Evolutionary conservation across 2,113 vertebrate genomes (phyloP), one percentile per base, ranked within the genome.

Genomic region (Narcine bancroftii): DNA sequence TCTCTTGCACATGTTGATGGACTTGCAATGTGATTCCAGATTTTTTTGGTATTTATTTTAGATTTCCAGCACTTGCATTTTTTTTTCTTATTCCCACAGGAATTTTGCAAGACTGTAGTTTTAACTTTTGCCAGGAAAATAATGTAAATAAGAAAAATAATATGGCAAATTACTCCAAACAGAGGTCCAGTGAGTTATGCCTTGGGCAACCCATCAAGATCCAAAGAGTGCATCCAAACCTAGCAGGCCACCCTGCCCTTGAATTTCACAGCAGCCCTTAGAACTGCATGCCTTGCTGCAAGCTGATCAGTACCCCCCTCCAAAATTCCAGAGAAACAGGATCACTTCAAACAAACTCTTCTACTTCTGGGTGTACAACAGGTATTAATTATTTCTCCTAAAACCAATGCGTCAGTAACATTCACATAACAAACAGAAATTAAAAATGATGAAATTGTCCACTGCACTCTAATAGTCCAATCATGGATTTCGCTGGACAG

Each of bases 51-150:
- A 15, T 87, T 87, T 63, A 39, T 63, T 87, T 63, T 87, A 63
- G 33, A 87, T 60, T 85, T 85, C 47, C 50, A 85, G 47, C 10
- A 26, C 33, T 87, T 87, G 81, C 53, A 15, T 50, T 36, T 26
- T 87, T 87, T 60, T 56, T 60, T 87, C n/a, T 56, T 13, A 56
- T 60, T 47, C 77, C 77, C 10, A 81, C 77, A 87, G n/a, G 53
- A 87, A 63, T 87, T 87, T 87, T 87, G 81, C 15, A 39, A 60
- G 81, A 87, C 53, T 60, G 5, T 36, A 63, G 81, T n/a, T 87
- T 87, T 87, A 87, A 36, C 33, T n/a, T 87, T 87, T 87, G 81
- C 81, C 53, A 60, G 53, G 81, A 87, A 63, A 60, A 17, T 87
- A 63, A 60, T 60, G 53, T 63, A 87, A 60, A 87, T 13, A 60